Evolutionary conservation across 2,113 vertebrate genomes (phyloP), one percentile per base, ranked within the genome.

Genomic region (Neodon shergylaensis): DNA sequence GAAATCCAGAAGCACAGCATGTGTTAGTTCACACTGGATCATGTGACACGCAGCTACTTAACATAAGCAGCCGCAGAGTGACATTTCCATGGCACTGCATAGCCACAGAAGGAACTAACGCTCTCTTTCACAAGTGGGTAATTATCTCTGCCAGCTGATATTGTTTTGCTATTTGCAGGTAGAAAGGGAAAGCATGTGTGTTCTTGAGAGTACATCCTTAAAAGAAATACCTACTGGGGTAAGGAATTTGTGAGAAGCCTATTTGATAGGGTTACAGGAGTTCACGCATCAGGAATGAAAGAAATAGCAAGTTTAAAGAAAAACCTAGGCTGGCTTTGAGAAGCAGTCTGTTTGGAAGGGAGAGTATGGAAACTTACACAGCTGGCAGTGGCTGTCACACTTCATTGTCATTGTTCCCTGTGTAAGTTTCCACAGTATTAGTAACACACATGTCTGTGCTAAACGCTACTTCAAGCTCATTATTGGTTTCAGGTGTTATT

Each of bases 1-100:
- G 96, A 98, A 97, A 98, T 98, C 98, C 98, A 98, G 97, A 97
- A 98, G 97, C 98, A 98, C 98, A 98, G 98, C 98, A 7, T 98
- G 98, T 98, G 97, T 98, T 97, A 97, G 96, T 98, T 98, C 98
- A 98, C 96, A 98, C 97, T 87, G 90, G 81, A 89, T 96, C 98
- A 98, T 89, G 96, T 98, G 98, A 98, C 96, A 96, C 77, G 94
- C 95, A 98, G 95, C 98, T 98, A 96, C 98, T 98, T 98, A 98
- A 98, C 98, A 97, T 97, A 98, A 84, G 96, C 97, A 96, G 97
- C 97, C 96, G 97, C 72, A 93, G 95, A 98, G 96, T 98, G 98
- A 98, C 98, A 97, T 98, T 97, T 98, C 96, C 97, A 97, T 98
- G 98, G 97, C 97, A 68, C 96, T 78, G 47, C 94, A 97, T 93